These are phyloP conservation scores for Nomada fucata DNA, from an alignment of 2,888 invertebrate species.

Conservation along the genomic window DNA sequence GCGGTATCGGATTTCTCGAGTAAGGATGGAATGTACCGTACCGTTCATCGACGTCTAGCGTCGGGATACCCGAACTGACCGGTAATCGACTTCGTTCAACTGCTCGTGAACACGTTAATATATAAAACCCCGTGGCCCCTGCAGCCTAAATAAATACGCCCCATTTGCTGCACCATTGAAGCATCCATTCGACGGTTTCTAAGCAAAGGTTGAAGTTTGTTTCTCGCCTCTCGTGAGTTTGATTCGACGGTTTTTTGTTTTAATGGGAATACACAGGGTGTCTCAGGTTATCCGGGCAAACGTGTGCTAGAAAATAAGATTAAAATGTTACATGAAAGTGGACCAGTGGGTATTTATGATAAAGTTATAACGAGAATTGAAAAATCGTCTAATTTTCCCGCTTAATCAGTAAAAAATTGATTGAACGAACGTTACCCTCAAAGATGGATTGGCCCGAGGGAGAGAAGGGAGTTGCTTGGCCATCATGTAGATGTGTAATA, in stretches of 20 bases:
- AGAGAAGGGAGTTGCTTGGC: no score
- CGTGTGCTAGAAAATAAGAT: no score
- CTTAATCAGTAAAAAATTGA: no score
- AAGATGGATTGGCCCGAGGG: neutral
- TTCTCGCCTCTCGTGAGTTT: constrained; percentile 13
- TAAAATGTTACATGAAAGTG: no score
- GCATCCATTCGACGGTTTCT: constrained; percentile 14
- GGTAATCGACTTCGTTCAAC: constrained; percentile 72
- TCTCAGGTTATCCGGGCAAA: no score
- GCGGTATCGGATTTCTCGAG: constrained; percentile 43
- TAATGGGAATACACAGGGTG: no score
- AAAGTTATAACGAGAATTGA: no score
- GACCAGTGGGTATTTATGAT: no score
- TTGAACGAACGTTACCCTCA: no score
- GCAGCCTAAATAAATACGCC: constrained; percentile 68
- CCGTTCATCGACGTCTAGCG: constrained; percentile 52
- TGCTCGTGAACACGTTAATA: constrained; percentile 59
- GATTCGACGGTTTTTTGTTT: no score
- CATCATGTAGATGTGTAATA: no score
- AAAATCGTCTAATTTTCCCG: no score
- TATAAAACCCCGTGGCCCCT: constrained; percentile 44
- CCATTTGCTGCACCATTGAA: constrained; percentile 58
- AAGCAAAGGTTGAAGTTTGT: constrained; percentile 36
- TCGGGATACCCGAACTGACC: constrained; percentile 65
- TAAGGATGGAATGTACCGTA: constrained; percentile 43